Evolutionary conservation across 2,888 invertebrate genomes (phyloP).

Genomic region (Drosophila koepferae): DNA sequence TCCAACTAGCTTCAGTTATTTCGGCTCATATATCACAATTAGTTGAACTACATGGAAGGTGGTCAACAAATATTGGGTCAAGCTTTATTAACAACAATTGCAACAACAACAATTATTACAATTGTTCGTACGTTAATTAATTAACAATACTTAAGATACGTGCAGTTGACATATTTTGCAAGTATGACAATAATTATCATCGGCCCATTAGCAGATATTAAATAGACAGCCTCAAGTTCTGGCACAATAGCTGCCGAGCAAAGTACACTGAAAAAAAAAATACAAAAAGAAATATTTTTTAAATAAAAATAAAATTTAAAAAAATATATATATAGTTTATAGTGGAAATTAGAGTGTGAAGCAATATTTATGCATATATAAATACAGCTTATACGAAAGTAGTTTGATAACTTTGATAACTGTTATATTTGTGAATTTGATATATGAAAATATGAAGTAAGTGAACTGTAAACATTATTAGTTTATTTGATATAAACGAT

Average conservation of each 20-base stretch:
- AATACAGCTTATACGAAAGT: not conserved
- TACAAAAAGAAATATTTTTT: too few relatives aligned
- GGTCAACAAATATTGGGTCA: slow-evolving; percentile 22
- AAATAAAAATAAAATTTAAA: not conserved
- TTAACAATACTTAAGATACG: slow-evolving; percentile 35
- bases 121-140: slow-evolving; percentile 35
- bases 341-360: not conserved
- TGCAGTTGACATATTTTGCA: slow-evolving; percentile 30
- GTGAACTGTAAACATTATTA: too few relatives aligned
- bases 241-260: not conserved
- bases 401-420: not conserved
- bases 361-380: not conserved
- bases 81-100: slow-evolving; percentile 6
- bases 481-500: not conserved
- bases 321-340: not conserved
- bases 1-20: slow-evolving; percentile 19
- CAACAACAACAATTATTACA: not conserved
- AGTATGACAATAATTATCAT: slow-evolving; percentile 14
- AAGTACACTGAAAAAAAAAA: slow-evolving; percentile 9
- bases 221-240: not conserved
- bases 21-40: slow-evolving; percentile 46
- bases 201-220: slow-evolving; percentile 11
- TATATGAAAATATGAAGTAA: too few relatives aligned
- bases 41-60: slow-evolving; percentile 12
- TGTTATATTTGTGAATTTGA: not conserved